phyloP scores from a whole-genome alignment of 2,888 invertebrate species.

The Leptura quadrifasciata region DNA sequence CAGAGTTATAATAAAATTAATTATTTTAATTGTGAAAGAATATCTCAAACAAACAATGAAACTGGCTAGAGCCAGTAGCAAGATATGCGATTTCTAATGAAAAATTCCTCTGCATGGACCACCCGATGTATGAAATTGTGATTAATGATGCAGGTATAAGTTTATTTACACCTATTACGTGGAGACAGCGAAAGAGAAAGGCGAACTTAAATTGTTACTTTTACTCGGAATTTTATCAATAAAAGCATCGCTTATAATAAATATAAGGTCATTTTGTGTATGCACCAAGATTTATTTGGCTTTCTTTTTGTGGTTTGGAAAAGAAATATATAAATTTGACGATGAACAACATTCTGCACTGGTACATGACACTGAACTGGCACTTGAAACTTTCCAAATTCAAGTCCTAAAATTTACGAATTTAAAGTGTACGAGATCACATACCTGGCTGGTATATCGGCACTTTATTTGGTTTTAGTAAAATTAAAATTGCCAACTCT shows the following conservation, averaged over 20 bases:
- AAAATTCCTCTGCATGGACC: background rate
- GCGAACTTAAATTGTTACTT: conserved; percentile 33
- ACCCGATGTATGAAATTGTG: conserved; percentile 5
- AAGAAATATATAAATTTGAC: no score
- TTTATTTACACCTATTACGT: conserved; percentile 14
- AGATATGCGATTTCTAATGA: conserved; percentile 16
- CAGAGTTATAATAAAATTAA: background rate
- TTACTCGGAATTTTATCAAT: conserved; percentile 24
- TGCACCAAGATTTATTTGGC: background rate
- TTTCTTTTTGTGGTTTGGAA: no score
- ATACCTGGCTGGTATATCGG: no score
- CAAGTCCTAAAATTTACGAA: no score
- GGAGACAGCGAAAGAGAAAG: conserved; percentile 32
- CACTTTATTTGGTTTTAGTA: no score
- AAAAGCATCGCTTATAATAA: conserved; percentile 15
- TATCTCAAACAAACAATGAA: background rate
- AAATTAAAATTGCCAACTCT: no score
- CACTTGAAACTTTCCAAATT: no score
- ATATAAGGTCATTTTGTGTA: background rate
- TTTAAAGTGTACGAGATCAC: no score
- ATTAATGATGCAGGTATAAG: background rate
- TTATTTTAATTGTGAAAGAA: background rate
- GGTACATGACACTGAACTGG: no score
- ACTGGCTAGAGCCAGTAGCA: background rate
- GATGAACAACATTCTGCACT: no score